Evolutionary conservation across 1,140 invertebrate genomes (phyloP).

Genomic region (Heliconius eleuchia): DNA sequence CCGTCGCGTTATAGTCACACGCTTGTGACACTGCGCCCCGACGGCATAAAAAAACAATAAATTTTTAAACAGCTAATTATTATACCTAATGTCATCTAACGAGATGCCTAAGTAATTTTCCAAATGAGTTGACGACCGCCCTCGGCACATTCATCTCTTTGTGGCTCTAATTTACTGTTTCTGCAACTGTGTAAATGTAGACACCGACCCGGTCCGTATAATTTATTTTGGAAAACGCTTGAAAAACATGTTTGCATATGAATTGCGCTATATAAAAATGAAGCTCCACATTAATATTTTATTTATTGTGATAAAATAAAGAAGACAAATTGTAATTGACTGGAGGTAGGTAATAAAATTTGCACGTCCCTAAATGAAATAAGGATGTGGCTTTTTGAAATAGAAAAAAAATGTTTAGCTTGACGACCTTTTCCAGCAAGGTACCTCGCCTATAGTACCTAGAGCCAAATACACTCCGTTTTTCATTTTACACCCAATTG

Average conservation of each 20-base stretch:
- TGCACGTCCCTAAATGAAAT: not conserved
- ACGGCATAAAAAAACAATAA: no score
- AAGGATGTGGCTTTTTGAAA: not conserved
- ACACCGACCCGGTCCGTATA: not conserved
- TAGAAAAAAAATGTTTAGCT: not conserved
- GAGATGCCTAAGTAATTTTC: slow-evolving; percentile 4
- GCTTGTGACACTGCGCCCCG: no score
- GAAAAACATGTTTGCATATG: not conserved
- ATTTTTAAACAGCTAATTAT: not conserved
- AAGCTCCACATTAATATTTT: not conserved
- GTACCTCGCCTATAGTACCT: not conserved
- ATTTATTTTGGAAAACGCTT: not conserved
- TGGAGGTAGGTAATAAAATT: not conserved
- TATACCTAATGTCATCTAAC: not conserved
- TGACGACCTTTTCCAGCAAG: not conserved
- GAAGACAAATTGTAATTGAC: not conserved
- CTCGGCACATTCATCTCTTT: slow-evolving; percentile 3
- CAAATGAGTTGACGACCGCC: not conserved
- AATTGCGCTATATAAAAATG: not conserved
- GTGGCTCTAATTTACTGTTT: slow-evolving; percentile 4
- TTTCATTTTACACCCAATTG: not conserved
- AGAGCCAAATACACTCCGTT: not conserved
- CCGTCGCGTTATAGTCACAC: no score
- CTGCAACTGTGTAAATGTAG: slow-evolving; percentile 5
- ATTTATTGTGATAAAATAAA: not conserved